Evolutionary conservation across 2,888 invertebrate genomes (phyloP).

Genomic region (Andrena trimmerana): DNA sequence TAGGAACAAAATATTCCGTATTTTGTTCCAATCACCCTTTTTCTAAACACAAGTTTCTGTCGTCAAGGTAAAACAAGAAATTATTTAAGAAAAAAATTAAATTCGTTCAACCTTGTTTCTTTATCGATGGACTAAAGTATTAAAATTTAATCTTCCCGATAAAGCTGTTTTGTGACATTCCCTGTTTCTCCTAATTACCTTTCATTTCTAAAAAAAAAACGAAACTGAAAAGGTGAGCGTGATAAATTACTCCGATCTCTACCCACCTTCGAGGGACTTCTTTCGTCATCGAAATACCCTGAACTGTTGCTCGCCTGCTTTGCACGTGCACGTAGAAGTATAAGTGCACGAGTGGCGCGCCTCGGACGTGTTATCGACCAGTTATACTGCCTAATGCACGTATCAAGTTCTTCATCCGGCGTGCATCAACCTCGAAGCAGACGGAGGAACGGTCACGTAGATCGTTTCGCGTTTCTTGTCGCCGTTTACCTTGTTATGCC

Average conservation of each 20-base stretch:
- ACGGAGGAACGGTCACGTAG: constrained; percentile 55
- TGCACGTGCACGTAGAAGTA: constrained; percentile 53
- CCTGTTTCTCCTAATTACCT: too few species aligned
- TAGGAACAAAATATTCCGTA: too few species aligned
- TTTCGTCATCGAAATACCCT: constrained; percentile 34
- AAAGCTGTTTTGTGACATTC: too few species aligned
- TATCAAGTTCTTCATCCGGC: constrained; percentile 68
- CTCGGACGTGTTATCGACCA: constrained; percentile 64
- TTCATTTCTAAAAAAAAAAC: background rate
- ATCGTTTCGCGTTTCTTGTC: constrained; percentile 63
- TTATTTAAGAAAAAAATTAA: too few species aligned
- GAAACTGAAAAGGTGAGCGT: background rate
- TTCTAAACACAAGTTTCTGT: too few species aligned
- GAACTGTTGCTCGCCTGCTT: constrained; percentile 31
- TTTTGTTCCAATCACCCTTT: too few species aligned
- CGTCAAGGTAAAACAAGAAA: too few species aligned
- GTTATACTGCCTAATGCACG: constrained; percentile 71
- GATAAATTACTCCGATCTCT: background rate
- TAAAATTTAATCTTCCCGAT: too few species aligned
- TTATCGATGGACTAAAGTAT: too few species aligned
- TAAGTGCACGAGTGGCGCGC: constrained; percentile 41
- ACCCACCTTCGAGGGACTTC: background rate
- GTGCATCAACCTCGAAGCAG: constrained; percentile 50
- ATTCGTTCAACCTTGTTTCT: too few species aligned
- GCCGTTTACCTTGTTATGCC: constrained; percentile 56